Evolutionary conservation across 2,113 vertebrate species (phyloP).

Genomic region (Corythornis madagascariensis): DNA sequence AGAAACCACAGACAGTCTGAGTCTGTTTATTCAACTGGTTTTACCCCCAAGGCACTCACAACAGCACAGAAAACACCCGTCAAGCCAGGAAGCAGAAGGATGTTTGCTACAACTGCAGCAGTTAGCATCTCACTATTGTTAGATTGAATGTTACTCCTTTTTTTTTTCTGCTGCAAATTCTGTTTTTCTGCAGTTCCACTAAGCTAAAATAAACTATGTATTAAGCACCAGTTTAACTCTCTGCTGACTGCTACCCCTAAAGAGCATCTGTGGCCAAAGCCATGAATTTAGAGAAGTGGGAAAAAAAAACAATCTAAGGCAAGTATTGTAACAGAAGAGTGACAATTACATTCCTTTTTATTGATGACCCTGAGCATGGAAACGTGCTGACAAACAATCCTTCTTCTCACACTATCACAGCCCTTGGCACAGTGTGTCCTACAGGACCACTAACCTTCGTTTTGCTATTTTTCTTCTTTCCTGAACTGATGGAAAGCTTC

Average conservation of each 20-base stretch:
- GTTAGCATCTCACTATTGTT: neutral
- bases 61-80: neutral
- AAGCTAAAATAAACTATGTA: neutral
- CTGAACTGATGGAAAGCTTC: neutral
- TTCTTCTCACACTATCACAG: neutral
- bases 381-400: neutral
- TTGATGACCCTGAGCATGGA: neutral
- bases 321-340: neutral
- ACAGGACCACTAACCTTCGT: neutral
- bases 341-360: neutral
- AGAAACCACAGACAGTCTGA: neutral
- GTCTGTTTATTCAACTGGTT: neutral
- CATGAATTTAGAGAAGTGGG: neutral
- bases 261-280: neutral
- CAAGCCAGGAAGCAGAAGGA: neutral
- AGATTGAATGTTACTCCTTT: neutral
- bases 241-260: neutral
- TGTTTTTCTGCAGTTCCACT: neutral
- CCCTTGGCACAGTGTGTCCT: fast-evolving
- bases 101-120: neutral
- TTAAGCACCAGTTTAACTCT: neutral
- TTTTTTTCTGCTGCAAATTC: neutral
- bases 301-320: neutral
- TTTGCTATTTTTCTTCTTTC: neutral
- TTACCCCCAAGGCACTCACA: neutral